Conservation (phyloP, 2,888 invertebrate species). For the Mesochorus sp. region DNA sequence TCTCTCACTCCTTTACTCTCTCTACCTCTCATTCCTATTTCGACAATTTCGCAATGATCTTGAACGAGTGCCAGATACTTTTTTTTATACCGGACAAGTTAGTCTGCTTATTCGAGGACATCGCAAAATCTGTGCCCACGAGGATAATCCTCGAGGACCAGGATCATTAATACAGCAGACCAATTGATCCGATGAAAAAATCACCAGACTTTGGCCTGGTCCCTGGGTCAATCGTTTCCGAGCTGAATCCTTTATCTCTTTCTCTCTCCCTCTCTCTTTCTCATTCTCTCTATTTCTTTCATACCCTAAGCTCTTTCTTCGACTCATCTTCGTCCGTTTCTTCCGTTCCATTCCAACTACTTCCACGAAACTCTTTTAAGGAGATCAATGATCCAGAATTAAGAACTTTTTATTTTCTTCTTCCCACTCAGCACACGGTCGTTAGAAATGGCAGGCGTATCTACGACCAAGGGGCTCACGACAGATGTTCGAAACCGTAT, state of each 20-base stretch:
- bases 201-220: conserved; percentile 65
- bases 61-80: conserved; percentile 33
- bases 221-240: conserved; percentile 66
- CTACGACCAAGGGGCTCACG: neutral
- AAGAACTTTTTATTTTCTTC: conserved; percentile 18
- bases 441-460: neutral
- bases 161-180: conserved; percentile 77
- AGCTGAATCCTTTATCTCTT: conserved; percentile 34
- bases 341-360: conserved; percentile 26
- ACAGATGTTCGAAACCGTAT: conserved; percentile 27
- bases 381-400: conserved; percentile 57
- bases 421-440: neutral
- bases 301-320: conserved; percentile 11
- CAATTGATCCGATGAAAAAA: conserved; percentile 74
- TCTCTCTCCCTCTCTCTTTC: conserved; percentile 31
- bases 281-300: conserved; percentile 29
- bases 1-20: no score
- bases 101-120: conserved; percentile 9
- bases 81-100: conserved; percentile 2
- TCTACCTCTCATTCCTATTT: conserved; percentile 46
- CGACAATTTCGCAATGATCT: conserved; percentile 47
- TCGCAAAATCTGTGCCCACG: conserved; percentile 34
- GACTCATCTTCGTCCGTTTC: conserved; percentile 26
- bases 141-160: conserved; percentile 72
- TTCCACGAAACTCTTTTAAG: conserved; percentile 31